Conservation (phyloP, 2,888 invertebrate species). For the Drosophila testacea region DNA sequence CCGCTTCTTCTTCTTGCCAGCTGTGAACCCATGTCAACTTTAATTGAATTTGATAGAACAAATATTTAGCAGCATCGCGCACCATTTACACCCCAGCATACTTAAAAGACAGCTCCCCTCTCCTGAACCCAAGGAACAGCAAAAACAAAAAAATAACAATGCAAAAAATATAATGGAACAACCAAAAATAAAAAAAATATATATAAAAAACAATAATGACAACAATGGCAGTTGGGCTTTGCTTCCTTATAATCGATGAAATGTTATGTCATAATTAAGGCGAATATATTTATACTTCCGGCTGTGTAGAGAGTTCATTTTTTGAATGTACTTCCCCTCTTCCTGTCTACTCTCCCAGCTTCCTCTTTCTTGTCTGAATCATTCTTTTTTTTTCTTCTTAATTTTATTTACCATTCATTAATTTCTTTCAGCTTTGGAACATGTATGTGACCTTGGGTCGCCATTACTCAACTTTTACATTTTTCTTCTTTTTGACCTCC, state of each 20-base stretch:
- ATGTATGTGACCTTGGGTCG: background rate
- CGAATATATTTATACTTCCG: slow-evolving; percentile 5
- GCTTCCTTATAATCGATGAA: slow-evolving; percentile 33
- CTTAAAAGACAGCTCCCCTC: slow-evolving; percentile 25
- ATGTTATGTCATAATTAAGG: slow-evolving; percentile 47
- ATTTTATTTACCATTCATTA: background rate
- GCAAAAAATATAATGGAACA: background rate
- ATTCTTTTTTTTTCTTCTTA: background rate
- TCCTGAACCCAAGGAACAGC: background rate
- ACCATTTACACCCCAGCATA: slow-evolving; percentile 66
- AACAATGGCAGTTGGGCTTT: slow-evolving; percentile 3
- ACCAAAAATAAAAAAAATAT: background rate
- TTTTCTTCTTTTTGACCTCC: no score
- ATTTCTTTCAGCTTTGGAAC: background rate
- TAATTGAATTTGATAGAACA: slow-evolving; percentile 79
- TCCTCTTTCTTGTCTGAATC: background rate
- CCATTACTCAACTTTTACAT: background rate
- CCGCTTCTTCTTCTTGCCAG: slow-evolving; percentile 39
- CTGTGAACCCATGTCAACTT: slow-evolving; percentile 79
- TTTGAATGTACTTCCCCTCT: background rate
- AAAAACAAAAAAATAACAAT: background rate
- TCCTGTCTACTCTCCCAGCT: background rate
- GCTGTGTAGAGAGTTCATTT: background rate
- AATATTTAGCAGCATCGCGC: slow-evolving; percentile 73
- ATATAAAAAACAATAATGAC: slow-evolving; percentile 2